Conservation (phyloP, 2,888 invertebrate genomes). For the Trachelus troglodyta region DNA sequence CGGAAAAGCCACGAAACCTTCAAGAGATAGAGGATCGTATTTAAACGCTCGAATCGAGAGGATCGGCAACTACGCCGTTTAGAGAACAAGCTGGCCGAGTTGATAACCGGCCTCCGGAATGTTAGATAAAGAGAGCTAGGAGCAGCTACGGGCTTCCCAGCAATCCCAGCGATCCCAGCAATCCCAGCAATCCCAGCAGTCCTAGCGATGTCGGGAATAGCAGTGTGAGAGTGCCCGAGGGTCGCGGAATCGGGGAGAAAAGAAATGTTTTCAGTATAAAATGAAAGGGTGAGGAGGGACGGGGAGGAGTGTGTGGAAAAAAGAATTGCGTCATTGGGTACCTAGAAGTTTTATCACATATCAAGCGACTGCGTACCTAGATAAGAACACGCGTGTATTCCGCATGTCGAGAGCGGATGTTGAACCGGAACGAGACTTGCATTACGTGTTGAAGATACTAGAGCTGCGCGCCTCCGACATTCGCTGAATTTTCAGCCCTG, state of each 20-base stretch:
- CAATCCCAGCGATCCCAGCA: conserved; percentile 19
- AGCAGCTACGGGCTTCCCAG: conserved; percentile 29
- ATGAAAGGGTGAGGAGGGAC: background rate
- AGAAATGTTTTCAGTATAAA: background rate
- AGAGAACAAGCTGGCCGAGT: conserved; percentile 46
- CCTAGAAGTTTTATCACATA: background rate
- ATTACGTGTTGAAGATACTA: background rate
- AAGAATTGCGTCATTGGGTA: background rate
- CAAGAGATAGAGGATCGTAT: background rate
- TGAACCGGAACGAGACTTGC: background rate
- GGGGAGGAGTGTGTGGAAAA: background rate
- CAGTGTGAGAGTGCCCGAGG: conserved; percentile 2
- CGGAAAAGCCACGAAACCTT: background rate
- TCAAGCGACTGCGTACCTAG: background rate
- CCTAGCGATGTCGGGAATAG: conserved; percentile 33
- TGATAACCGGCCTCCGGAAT: conserved; percentile 61
- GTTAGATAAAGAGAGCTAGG: conserved; percentile 57
- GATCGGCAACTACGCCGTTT: conserved; percentile 17
- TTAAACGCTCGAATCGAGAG: background rate
- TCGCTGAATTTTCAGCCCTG: background rate
- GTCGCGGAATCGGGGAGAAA: background rate
- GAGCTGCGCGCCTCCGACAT: background rate
- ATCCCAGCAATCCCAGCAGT: conserved; percentile 1
- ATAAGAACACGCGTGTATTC: background rate
- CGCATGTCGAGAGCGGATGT: background rate